These are phyloP conservation scores for Drosophila koepferae DNA, from an alignment of 2,888 invertebrate genomes.

Conservation along the genomic window DNA sequence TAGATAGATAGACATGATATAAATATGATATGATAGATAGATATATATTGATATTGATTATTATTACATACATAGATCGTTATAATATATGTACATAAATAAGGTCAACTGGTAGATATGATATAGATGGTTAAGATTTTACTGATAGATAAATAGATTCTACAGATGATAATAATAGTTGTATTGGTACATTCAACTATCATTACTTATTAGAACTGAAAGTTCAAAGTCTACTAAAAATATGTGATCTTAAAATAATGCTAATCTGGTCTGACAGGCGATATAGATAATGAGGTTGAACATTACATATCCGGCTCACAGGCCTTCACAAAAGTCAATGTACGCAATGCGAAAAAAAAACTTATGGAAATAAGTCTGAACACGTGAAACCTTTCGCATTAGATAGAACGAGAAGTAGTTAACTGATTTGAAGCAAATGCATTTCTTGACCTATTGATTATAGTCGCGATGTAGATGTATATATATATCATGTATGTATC, in stretches of 20 bases:
- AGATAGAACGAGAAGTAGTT: slow-evolving; percentile 15
- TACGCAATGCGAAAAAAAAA: neutral
- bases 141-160: neutral
- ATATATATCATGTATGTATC: slow-evolving; percentile 17
- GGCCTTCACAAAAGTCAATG: slow-evolving; percentile 13
- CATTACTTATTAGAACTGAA: neutral
- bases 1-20: neutral
- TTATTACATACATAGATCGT: neutral
- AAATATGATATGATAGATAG: neutral
- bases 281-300: slow-evolving; percentile 10
- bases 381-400: slow-evolving; percentile 3
- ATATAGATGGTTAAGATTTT: neutral
- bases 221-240: neutral
- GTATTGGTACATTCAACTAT: neutral
- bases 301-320: slow-evolving; percentile 4
- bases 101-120: neutral
- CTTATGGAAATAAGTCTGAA: slow-evolving; percentile 7
- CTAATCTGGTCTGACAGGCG: slow-evolving; percentile 4
- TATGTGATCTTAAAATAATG: slow-evolving; percentile 1
- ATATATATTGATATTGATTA: too few species aligned
- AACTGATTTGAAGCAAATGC: slow-evolving; percentile 13
- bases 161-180: too few species aligned
- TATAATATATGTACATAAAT: neutral
- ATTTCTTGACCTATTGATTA: slow-evolving; percentile 39
- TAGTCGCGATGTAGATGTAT: neutral